A percentile compares a stretch with the other conserved stretches of the same genome.
Conservation (phyloP, 1,140 invertebrate genomes). For the Drosophila ananassae region DNA sequence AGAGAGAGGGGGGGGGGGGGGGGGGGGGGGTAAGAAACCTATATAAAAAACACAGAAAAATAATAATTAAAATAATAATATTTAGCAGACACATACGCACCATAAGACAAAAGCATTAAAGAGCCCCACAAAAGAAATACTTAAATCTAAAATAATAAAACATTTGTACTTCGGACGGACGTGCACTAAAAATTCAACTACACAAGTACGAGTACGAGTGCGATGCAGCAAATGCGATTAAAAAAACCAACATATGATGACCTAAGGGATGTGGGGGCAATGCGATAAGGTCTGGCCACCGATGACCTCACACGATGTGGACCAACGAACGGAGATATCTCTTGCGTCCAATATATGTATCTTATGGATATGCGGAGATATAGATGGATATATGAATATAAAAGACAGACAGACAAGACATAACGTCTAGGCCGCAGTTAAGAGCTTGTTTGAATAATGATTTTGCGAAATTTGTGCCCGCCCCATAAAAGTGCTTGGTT, state of each 20-base stretch:
- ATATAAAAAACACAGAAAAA: conserved; percentile 51
- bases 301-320: conserved; percentile 65
- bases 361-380: not conserved
- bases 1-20: no score
- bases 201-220: conserved; percentile 7
- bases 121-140: conserved; percentile 16
- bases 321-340: conserved; percentile 45
- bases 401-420: conserved; percentile 9
- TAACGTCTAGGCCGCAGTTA: conserved; percentile 47
- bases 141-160: conserved; percentile 19
- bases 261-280: not conserved
- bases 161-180: conserved; percentile 42
- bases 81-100: conserved; percentile 41
- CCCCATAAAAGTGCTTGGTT: conserved; percentile 37
- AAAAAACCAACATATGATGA: conserved; percentile 9
- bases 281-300: conserved; percentile 62
- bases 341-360: no score
- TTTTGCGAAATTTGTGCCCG: conserved; percentile 43
- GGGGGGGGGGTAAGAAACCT: conserved; percentile 24
- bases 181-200: conserved; percentile 58
- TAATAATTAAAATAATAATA: conserved; percentile 70
- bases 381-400: conserved; percentile 5
- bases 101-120: conserved; percentile 36
- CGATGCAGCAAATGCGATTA: conserved; percentile 47
- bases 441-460: conserved; percentile 16